A percentile compares a stretch with the other conserved stretches of the same genome.
Evolutionary conservation across 1,140 invertebrate species (phyloP).

Genomic region (Orchestia grillus): DNA sequence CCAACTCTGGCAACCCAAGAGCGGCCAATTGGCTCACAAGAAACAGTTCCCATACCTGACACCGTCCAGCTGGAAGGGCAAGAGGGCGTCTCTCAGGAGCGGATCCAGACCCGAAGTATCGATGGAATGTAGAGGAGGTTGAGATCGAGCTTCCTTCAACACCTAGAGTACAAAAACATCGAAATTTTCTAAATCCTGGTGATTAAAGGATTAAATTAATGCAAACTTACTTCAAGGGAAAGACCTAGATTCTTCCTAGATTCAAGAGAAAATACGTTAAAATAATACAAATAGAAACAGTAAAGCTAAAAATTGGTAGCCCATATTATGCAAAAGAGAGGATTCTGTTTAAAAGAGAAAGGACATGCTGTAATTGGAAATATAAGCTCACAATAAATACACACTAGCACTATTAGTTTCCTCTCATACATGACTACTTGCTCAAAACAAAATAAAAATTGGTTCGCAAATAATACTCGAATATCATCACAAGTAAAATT

Average conservation of each 20-base stretch:
- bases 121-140: constrained; percentile 33
- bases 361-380: neutral
- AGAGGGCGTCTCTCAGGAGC: neutral
- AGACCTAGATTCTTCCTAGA: neutral
- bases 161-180: neutral
- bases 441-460: too few species aligned
- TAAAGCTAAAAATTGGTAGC: neutral
- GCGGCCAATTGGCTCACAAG: neutral
- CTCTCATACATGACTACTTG: too few species aligned
- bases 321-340: neutral
- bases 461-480: too few species aligned
- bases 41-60: neutral
- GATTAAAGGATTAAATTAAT: neutral
- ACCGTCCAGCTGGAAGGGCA: constrained; percentile 44
- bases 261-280: too few species aligned
- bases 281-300: neutral
- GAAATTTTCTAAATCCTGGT: neutral
- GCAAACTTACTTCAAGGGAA: neutral
- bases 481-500: too few species aligned
- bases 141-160: constrained; percentile 26
- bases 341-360: neutral
- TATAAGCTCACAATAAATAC: neutral
- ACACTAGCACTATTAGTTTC: neutral
- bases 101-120: constrained; percentile 31
- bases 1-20: neutral